Percentiles rank a stretch among this genome's conserved stretches.
Evolutionary conservation across 2,113 vertebrate species (phyloP).

Genomic region (Macaca mulatta): DNA sequence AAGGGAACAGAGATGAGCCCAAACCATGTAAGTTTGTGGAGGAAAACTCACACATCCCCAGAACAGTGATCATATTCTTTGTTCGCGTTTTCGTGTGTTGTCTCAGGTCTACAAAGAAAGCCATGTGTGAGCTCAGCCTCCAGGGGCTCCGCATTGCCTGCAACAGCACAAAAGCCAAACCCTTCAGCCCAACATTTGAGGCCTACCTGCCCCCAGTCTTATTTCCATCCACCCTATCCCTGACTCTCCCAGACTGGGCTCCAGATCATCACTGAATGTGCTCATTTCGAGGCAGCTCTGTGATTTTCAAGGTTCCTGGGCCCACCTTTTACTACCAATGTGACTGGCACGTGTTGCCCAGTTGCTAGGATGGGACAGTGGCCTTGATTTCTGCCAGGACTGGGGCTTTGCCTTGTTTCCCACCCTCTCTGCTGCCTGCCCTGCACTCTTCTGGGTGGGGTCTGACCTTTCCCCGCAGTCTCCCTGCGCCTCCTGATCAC

Average conservation of each 20-base stretch:
- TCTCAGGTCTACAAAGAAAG: neutral
- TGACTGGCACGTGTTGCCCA: fast-evolving
- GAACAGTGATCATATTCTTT: neutral
- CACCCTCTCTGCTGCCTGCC: fast-evolving
- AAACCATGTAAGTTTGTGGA: neutral
- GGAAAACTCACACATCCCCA: neutral
- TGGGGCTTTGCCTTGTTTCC: neutral
- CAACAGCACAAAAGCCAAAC: neutral
- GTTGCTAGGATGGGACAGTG: neutral
- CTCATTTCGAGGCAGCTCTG: neutral
- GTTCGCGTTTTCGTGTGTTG: neutral
- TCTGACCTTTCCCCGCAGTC: neutral
- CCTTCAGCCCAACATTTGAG: neutral
- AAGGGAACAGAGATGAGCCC: neutral
- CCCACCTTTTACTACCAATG: neutral
- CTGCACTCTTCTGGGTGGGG: fast-evolving
- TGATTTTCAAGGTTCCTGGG: neutral
- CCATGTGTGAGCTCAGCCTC: neutral
- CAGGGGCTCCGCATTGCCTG: neutral
- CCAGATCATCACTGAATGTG: neutral
- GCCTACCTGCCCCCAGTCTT: neutral
- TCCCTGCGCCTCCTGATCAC: neutral
- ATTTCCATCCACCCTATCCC: neutral
- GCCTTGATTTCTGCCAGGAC: neutral
- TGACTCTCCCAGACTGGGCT: neutral